These are phyloP conservation scores for Andrena dorsata DNA, from an alignment of 2,888 invertebrate species.

Conservation along the genomic window DNA sequence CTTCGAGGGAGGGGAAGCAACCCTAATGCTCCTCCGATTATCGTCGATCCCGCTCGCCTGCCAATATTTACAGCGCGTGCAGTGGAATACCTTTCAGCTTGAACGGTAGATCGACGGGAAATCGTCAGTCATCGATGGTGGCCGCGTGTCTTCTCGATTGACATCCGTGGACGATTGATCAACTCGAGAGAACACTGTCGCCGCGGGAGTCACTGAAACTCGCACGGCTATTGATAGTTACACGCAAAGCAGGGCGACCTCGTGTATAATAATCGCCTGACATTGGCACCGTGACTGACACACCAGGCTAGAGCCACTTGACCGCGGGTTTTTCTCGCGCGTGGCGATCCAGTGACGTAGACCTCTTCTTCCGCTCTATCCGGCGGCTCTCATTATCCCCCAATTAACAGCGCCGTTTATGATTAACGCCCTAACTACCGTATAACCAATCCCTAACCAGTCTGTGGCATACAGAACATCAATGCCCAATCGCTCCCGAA, in stretches of 20 bases:
- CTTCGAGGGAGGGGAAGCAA: too few relatives aligned
- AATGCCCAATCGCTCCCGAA: too few relatives aligned
- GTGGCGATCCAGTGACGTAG: not conserved
- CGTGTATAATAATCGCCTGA: constrained; percentile 41
- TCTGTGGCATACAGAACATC: too few relatives aligned
- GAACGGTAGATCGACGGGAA: not conserved
- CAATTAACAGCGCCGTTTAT: too few relatives aligned
- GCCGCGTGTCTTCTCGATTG: not conserved
- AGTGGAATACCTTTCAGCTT: too few relatives aligned
- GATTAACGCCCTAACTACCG: too few relatives aligned
- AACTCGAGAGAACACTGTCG: not conserved
- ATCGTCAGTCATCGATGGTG: not conserved
- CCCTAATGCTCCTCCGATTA: too few relatives aligned
- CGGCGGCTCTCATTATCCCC: not conserved
- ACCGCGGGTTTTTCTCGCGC: not conserved
- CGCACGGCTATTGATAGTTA: constrained; percentile 48
- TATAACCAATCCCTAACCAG: too few relatives aligned
- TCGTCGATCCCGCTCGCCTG: not conserved
- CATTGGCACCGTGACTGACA: constrained; percentile 47
- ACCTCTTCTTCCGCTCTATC: not conserved
- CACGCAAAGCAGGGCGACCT: constrained; percentile 36
- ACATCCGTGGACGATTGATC: not conserved
- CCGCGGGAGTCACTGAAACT: constrained; percentile 26
- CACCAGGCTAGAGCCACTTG: not conserved
- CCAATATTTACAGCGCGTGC: not conserved